Percentiles rank a stretch among this genome's conserved stretches.
These are phyloP conservation scores for Sceliomorpha sp. DNA, from an alignment of 2,888 invertebrate genomes.

Conservation along the genomic window DNA sequence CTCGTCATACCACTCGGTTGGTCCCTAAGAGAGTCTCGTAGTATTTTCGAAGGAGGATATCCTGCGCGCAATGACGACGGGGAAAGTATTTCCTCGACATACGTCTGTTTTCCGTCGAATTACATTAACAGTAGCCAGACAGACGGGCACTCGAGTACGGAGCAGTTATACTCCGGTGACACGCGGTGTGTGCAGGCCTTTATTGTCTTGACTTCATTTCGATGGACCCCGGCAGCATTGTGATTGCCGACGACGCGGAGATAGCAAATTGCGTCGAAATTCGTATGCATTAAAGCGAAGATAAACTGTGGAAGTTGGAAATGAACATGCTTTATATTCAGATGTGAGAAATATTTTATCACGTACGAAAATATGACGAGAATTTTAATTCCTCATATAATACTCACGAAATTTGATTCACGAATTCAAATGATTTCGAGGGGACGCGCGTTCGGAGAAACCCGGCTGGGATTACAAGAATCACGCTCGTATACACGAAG, in stretches of 20 bases:
- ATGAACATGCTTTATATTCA: no score
- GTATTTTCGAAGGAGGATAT: conserved; percentile 11
- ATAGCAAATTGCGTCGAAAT: conserved; percentile 11
- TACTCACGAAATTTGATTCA: no score
- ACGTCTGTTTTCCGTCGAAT: conserved; percentile 5
- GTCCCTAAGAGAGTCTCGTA: conserved; percentile 30
- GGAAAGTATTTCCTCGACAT: not conserved
- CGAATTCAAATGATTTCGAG: no score
- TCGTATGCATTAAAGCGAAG: conserved; percentile 26
- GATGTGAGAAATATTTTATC: conserved; percentile 1
- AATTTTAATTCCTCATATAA: no score
- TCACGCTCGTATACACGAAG: no score
- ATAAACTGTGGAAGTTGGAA: conserved; percentile 5
- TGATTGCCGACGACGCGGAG: conserved; percentile 1
- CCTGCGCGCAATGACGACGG: conserved; percentile 7
- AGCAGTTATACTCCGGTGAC: not conserved
- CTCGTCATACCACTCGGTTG: conserved; percentile 29
- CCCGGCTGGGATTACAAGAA: no score
- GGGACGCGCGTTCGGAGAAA: no score
- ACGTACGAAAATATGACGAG: no score
- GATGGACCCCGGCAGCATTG: no score
- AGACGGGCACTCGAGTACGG: not conserved
- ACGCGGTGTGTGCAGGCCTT: not conserved
- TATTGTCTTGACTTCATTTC: conserved; percentile 1
- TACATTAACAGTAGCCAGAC: not conserved